Base-by-base conservation (phyloP, 2,113 vertebrate genomes). In the Erpornis zantholeuca region DNA sequence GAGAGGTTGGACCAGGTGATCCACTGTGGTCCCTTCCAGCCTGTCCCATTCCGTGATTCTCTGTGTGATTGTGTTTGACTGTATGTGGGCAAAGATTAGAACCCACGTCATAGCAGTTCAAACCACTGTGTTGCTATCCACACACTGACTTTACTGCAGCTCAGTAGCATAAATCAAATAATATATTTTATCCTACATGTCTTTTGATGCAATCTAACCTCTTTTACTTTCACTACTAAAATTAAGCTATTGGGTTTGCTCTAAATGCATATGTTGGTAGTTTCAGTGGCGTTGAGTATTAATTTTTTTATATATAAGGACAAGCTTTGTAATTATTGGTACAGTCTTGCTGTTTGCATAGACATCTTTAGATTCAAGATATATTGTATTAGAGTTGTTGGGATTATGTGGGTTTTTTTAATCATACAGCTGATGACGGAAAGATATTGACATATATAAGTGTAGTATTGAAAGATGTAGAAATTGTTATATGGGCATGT, bases 371-470 rank as follows among this genome's bases (percentile, higher is more conserved):
- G 8, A 8, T 59, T 90, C 17, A 69, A 24, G 23, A 49, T 56
- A 72, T 7, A 18, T 69, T 69, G 6, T 7, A 29, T 73, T 61
- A 22, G 6, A 47, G 29, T 66, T 81, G 12, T 80, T 70, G n/a
- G 29, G 56, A 35, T 53, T 92, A 22, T 69, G n/a, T 75, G 64
- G 40, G 40, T 42, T 42, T 14, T 18, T 3, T 93, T 76, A 88
- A 25, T 15, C 3, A 19, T 16, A 5, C 16, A 77, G 3, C 80
- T 70, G 54, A 54, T 73, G 75, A 88, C 36, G 59, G 52, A 96
- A 96, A 49, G 18, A 31, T 79, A 86, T 75, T 90, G 83, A 53
- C 60, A 82, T 56, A 66, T 66, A 90, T 96, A 63, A 75, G 40
- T 54, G 23, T 22, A 70, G 57, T 72, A 81, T 56, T 84, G 60